These are phyloP conservation scores for Brachystomella parvula DNA, from an alignment of 1,140 invertebrate genomes.

Conservation along the genomic window DNA sequence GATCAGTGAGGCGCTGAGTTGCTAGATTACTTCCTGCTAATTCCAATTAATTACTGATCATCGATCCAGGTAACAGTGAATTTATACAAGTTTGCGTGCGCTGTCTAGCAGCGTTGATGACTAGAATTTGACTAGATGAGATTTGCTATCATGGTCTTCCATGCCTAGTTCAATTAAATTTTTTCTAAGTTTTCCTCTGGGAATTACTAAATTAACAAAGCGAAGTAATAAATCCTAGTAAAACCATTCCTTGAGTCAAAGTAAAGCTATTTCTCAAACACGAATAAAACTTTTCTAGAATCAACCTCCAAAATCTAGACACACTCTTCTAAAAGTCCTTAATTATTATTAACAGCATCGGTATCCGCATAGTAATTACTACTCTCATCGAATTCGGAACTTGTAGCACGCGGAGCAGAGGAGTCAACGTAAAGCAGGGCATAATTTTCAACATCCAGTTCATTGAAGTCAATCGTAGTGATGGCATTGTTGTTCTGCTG, in stretches of 20 bases:
- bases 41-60: neutral
- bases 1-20: no score
- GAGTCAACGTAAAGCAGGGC: neutral
- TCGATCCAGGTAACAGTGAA: neutral
- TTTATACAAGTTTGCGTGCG: no score
- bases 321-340: no score
- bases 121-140: no score
- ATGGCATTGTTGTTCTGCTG: neutral
- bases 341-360: neutral
- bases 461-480: conserved; percentile 5
- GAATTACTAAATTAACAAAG: neutral
- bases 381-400: neutral
- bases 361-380: conserved; percentile 1
- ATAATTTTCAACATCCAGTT: conserved; percentile 2
- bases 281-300: no score
- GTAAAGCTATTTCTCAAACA: neutral
- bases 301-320: no score
- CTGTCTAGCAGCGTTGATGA: no score
- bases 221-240: neutral
- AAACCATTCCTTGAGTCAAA: neutral
- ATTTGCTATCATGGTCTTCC: neutral
- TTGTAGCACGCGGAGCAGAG: neutral
- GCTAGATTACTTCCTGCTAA: no score
- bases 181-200: neutral
- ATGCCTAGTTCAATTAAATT: neutral